Conservation (phyloP, 2,888 invertebrate species). For the Lymantria monacha region DNA sequence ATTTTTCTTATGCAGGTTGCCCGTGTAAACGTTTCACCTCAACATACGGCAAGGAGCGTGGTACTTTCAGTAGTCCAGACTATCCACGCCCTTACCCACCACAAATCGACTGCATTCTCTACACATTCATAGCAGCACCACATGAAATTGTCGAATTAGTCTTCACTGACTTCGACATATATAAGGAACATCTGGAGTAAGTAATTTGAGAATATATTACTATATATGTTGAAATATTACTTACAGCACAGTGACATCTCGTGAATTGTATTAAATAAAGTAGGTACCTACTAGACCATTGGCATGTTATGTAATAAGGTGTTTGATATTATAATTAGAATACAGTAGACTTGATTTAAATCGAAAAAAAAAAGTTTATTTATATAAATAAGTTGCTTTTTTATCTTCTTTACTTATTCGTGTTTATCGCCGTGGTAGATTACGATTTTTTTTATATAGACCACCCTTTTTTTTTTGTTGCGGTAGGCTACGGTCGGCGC, state of each 20-base stretch:
- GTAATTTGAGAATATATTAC: constrained; percentile 50
- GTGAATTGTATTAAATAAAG: not conserved
- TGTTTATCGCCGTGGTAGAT: no score
- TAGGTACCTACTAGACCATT: no score
- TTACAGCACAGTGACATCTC: not conserved
- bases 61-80: constrained; percentile 92
- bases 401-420: no score
- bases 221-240: not conserved
- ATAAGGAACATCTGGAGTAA: constrained; percentile 86
- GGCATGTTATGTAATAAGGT: no score
- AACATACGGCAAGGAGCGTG: constrained; percentile 89
- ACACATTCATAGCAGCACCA: constrained; percentile 90
- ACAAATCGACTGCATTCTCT: constrained; percentile 91
- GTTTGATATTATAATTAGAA: no score
- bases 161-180: constrained; percentile 91
- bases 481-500: no score
- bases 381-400: no score
- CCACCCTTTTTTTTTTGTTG: no score
- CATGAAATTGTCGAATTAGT: constrained; percentile 92
- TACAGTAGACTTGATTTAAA: no score
- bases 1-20: constrained; percentile 84
- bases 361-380: no score
- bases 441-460: no score
- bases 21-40: constrained; percentile 92
- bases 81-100: constrained; percentile 90